Conservation (phyloP, 2,888 invertebrate species). For the Celastrina argiolus region DNA sequence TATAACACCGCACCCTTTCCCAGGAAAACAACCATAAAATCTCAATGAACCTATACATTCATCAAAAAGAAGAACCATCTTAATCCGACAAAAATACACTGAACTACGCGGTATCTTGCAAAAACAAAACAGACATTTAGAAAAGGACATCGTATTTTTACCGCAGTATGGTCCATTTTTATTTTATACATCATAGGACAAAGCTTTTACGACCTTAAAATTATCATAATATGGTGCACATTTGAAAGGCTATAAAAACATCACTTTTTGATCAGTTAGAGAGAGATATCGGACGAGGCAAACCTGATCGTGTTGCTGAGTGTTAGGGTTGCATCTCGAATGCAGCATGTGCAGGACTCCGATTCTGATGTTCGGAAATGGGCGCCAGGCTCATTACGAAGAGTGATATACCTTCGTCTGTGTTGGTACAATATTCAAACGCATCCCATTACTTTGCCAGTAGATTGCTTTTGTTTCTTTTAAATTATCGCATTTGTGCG, state of each 20-base stretch:
- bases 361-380: conserved; percentile 61
- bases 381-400: conserved; percentile 60
- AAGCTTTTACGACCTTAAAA: conserved; percentile 61
- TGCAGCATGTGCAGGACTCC: conserved; percentile 62
- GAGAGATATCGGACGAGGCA: conserved; percentile 44
- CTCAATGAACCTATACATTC: conserved; percentile 58
- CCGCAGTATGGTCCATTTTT: conserved; percentile 47
- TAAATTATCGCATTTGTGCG: conserved; percentile 23
- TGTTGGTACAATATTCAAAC: conserved; percentile 55
- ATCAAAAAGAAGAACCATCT: conserved; percentile 62
- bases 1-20: conserved; percentile 38
- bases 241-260: conserved; percentile 59
- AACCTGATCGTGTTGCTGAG: conserved; percentile 49
- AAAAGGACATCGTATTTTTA: conserved; percentile 43
- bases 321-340: conserved; percentile 59
- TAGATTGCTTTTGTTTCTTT: conserved; percentile 28
- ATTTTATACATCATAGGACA: conserved; percentile 36
- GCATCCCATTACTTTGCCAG: conserved; percentile 31
- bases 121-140: conserved; percentile 50
- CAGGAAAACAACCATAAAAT: conserved; percentile 45
- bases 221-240: conserved; percentile 61
- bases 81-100: conserved; percentile 62
- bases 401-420: conserved; percentile 67
- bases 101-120: conserved; percentile 54
- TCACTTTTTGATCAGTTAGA: conserved; percentile 63